Evolutionary conservation across 2,888 invertebrate species (phyloP).

Genomic region (Noctua janthe): DNA sequence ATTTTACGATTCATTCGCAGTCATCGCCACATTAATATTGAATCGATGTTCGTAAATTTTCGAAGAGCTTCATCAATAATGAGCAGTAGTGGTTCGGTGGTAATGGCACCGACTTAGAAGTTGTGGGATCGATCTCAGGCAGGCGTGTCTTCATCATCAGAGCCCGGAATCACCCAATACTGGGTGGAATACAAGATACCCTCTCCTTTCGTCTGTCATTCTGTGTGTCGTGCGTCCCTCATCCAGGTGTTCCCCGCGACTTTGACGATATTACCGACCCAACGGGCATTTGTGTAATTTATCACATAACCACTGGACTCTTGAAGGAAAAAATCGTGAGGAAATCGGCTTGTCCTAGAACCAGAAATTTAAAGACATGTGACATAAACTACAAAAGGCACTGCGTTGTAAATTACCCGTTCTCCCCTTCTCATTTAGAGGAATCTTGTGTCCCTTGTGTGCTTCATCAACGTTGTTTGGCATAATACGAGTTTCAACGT

Average conservation of each 20-base stretch:
- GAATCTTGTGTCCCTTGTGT: no score
- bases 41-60: slow-evolving; percentile 36
- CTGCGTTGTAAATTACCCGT: background rate
- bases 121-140: background rate
- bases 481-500: background rate
- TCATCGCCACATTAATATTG: slow-evolving; percentile 44
- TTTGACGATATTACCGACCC: background rate
- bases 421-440: background rate
- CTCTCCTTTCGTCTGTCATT: background rate
- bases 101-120: background rate
- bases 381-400: background rate
- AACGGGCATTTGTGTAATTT: background rate
- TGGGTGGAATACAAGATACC: no score
- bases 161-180: no score
- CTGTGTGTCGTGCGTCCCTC: background rate
- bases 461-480: slow-evolving; percentile 21
- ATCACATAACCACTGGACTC: background rate
- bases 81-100: background rate
- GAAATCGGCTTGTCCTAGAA: background rate
- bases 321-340: background rate
- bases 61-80: slow-evolving; percentile 8
- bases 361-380: background rate
- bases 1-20: slow-evolving; percentile 42
- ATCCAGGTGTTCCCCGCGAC: background rate
- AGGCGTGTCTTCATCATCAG: background rate